Percentiles rank a stretch among this genome's conserved stretches.
Evolutionary conservation across 2,888 invertebrate genomes (phyloP).

Genomic region (Eupelmus urozonus): DNA sequence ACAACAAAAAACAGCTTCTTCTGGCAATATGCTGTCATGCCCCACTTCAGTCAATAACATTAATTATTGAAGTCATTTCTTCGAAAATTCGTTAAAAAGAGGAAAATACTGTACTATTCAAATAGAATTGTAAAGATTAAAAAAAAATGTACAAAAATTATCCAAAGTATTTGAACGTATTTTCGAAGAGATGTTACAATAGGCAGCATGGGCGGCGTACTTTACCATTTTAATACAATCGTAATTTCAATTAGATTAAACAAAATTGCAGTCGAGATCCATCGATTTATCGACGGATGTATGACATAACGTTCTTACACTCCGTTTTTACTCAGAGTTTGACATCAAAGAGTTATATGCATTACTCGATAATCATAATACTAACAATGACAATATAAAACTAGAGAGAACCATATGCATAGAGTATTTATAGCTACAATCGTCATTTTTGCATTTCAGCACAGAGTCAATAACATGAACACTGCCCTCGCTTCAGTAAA

Average conservation of each 20-base stretch:
- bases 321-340: constrained; percentile 8
- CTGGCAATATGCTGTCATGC: constrained; percentile 21
- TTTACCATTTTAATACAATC: constrained; percentile 25
- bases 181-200: constrained; percentile 4
- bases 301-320: constrained; percentile 13
- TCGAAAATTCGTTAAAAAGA: constrained; percentile 27
- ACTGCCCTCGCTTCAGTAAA: constrained; percentile 13
- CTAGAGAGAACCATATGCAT: constrained; percentile 59
- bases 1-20: constrained; percentile 33
- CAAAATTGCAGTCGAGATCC: constrained; percentile 25
- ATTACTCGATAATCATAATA: constrained; percentile 48
- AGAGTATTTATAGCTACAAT: constrained; percentile 59
- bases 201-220: constrained; percentile 33
- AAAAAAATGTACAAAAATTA: constrained; percentile 17
- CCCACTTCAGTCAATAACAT: constrained; percentile 11
- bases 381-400: constrained; percentile 59
- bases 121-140: constrained; percentile 9
- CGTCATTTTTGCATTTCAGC: constrained; percentile 29
- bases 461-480: constrained; percentile 33
- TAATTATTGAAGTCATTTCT: constrained; percentile 18
- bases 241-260: constrained; percentile 25
- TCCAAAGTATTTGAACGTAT: constrained; percentile 13
- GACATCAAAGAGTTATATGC: constrained; percentile 42
- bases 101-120: background rate
- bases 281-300: constrained; percentile 10